Conservation (phyloP, 2,888 invertebrate species). For the Platerodrilus igneus region DNA sequence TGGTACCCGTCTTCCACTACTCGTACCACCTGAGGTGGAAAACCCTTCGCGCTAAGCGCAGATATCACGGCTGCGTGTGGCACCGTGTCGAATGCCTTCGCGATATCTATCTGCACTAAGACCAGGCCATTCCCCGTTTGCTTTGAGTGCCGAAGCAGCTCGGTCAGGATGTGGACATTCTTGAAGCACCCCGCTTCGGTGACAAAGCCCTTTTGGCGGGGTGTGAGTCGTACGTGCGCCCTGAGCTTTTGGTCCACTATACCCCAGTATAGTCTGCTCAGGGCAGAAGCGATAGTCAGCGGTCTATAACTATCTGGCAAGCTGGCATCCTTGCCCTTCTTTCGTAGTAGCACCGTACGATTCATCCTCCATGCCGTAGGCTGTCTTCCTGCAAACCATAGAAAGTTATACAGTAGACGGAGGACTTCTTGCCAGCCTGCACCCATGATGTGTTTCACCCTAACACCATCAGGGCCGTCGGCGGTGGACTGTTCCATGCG, state of each 20-base stretch:
- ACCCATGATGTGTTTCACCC: slow-evolving; percentile 18
- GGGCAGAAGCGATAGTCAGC: slow-evolving; percentile 35
- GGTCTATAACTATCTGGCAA: slow-evolving; percentile 36
- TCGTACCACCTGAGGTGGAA: slow-evolving; percentile 34
- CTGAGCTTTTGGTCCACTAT: slow-evolving; percentile 32
- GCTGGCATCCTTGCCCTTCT: slow-evolving; percentile 34
- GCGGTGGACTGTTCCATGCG: slow-evolving; percentile 26
- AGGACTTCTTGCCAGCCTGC: slow-evolving; percentile 18
- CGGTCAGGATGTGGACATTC: slow-evolving; percentile 32
- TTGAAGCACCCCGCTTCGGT: slow-evolving; percentile 36
- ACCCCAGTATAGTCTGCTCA: slow-evolving; percentile 34
- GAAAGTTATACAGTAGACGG: slow-evolving; percentile 21
- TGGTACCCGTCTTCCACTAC: slow-evolving; percentile 39
- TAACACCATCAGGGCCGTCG: slow-evolving; percentile 30
- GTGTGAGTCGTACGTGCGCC: slow-evolving; percentile 10
- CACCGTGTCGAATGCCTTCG: slow-evolving; percentile 45
- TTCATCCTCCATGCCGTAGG: slow-evolving; percentile 36
- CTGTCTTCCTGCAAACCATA: slow-evolving; percentile 21
- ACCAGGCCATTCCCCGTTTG: slow-evolving; percentile 33
- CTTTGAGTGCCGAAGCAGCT: slow-evolving; percentile 27
- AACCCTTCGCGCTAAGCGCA: slow-evolving; percentile 36
- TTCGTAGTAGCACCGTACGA: slow-evolving; percentile 36
- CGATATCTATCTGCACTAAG: slow-evolving; percentile 43
- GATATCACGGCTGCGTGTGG: slow-evolving; percentile 31
- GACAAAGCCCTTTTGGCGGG: slow-evolving; percentile 32